phyloP scores from a whole-genome alignment of 2,888 invertebrate species.

The Euproctis similis region DNA sequence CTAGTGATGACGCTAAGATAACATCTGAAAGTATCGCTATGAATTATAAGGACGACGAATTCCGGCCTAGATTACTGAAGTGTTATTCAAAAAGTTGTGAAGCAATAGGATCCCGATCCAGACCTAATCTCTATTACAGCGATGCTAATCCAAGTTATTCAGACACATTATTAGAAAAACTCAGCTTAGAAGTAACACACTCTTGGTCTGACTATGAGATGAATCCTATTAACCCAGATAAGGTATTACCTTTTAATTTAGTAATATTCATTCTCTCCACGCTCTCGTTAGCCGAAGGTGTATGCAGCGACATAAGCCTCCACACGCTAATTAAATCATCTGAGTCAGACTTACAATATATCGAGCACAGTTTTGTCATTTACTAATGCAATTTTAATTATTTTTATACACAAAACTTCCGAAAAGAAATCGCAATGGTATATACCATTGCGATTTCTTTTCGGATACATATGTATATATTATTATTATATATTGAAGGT shows the following conservation, averaged over 20 bases:
- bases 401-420: no score
- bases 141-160: conserved; percentile 45
- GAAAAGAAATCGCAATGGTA: no score
- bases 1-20: conserved; percentile 21
- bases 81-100: conserved; percentile 63
- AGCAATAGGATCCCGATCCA: conserved; percentile 44
- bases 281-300: no score
- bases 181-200: conserved; percentile 39
- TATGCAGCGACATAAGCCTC: no score
- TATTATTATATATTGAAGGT: no score
- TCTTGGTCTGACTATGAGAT: conserved; percentile 38
- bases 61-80: conserved; percentile 46
- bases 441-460: no score
- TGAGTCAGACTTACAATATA: no score
- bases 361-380: no score
- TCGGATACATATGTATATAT: no score
- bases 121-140: conserved; percentile 31
- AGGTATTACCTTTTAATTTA: conserved; percentile 31
- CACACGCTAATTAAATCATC: no score
- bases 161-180: conserved; percentile 50
- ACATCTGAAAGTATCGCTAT: conserved; percentile 46
- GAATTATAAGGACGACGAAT: conserved; percentile 44
- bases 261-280: no score
- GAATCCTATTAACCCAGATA: conserved; percentile 22
- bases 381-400: no score